Percentiles rank a stretch among this genome's conserved stretches.
Evolutionary conservation across 2,888 invertebrate species (phyloP).

Genomic region (Nomada ruficornis): DNA sequence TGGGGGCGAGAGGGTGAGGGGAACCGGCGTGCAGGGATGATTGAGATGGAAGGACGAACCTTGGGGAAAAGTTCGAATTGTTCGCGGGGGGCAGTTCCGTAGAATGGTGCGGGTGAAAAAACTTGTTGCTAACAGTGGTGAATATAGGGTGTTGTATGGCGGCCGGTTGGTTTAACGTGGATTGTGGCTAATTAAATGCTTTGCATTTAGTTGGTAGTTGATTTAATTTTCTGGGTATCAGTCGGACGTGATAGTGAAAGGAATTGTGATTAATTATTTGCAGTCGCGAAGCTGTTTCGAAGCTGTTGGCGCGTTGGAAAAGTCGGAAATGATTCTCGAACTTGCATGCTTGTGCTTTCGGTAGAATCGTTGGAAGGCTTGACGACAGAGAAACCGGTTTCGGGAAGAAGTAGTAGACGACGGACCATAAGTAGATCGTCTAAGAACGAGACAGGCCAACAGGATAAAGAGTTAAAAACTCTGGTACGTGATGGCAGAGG

Average conservation of each 20-base stretch:
- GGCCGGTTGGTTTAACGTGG: too few species aligned
- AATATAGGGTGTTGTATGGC: neutral
- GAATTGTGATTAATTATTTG: too few species aligned
- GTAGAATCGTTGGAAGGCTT: too few species aligned
- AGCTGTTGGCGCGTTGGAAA: too few species aligned
- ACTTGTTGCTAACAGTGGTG: slow-evolving; percentile 45
- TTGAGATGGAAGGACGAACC: slow-evolving; percentile 29
- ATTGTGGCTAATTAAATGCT: too few species aligned
- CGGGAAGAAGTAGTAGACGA: neutral
- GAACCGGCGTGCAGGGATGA: slow-evolving; percentile 26
- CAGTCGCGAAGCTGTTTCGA: too few species aligned
- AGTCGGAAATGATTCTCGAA: too few species aligned
- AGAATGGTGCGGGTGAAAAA: slow-evolving; percentile 23
- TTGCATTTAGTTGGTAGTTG: too few species aligned
- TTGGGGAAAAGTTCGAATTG: neutral
- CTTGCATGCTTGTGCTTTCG: too few species aligned
- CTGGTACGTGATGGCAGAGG: neutral
- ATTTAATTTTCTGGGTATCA: too few species aligned
- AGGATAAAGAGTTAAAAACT: neutral
- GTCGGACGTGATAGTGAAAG: too few species aligned
- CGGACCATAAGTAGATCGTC: slow-evolving; percentile 23
- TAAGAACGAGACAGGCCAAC: neutral
- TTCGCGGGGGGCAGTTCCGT: neutral
- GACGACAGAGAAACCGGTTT: too few species aligned
- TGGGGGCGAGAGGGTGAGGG: slow-evolving; percentile 16